Conservation (phyloP, 2,797 vertebrate species). For the Scleropages formosus region DNA sequence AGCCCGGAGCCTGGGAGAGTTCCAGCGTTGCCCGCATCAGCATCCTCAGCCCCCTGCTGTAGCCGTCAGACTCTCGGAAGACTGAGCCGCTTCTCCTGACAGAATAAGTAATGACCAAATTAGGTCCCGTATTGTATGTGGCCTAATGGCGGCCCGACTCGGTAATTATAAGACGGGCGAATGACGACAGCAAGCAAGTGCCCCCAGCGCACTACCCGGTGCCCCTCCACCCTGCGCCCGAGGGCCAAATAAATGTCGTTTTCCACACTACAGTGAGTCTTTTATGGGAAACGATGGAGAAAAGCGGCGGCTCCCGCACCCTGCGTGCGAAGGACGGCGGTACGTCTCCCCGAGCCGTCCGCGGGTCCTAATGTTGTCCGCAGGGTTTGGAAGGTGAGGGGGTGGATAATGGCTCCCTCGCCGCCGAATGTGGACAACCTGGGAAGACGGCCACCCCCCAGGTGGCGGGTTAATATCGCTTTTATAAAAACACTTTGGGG, state of each 20-base stretch:
- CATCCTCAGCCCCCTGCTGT: slow-evolving; percentile 66
- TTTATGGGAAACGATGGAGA: slow-evolving; percentile 84
- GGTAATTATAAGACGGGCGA: slow-evolving; percentile 74
- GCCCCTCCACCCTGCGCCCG: slow-evolving; percentile 67
- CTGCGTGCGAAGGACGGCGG: slow-evolving; percentile 71
- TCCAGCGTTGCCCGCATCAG: slow-evolving; percentile 41
- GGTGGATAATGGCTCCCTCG: slow-evolving; percentile 45
- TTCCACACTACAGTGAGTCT: slow-evolving; percentile 82
- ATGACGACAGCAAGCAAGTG: slow-evolving; percentile 71
- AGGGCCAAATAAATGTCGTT: slow-evolving; percentile 75
- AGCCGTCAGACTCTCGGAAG: slow-evolving; percentile 70
- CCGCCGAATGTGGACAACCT: slow-evolving; percentile 79
- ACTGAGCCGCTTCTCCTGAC: slow-evolving; percentile 66
- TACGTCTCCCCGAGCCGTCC: slow-evolving; percentile 60
- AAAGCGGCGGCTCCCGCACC: slow-evolving; percentile 73
- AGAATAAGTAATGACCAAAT: slow-evolving; percentile 80
- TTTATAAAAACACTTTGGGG: slow-evolving; percentile 76
- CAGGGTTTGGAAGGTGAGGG: slow-evolving; percentile 59
- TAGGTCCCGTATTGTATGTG: slow-evolving; percentile 80
- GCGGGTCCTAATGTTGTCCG: slow-evolving; percentile 74
- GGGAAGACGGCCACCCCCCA: slow-evolving; percentile 70
- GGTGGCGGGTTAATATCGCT: slow-evolving; percentile 76
- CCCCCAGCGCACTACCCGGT: slow-evolving; percentile 57
- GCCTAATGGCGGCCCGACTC: slow-evolving; percentile 73
- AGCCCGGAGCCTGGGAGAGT: slow-evolving; percentile 47